These are phyloP conservation scores for Zapornia atra DNA, from an alignment of 2,113 vertebrate species.

Conservation along the genomic window DNA sequence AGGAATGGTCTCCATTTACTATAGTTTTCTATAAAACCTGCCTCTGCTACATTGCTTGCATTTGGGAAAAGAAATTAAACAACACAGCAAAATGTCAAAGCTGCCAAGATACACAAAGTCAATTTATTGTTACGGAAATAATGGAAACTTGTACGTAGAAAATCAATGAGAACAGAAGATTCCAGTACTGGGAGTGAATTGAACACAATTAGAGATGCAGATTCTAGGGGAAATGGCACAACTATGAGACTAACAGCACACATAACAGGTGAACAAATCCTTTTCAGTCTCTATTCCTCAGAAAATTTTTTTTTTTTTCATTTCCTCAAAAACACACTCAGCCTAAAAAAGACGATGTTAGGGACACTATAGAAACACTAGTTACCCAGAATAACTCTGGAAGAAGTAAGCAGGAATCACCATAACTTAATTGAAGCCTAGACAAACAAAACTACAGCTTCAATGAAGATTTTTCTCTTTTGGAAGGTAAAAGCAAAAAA, in stretches of 20 bases:
- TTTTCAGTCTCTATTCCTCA: neutral
- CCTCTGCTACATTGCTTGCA: neutral
- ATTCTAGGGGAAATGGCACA: neutral
- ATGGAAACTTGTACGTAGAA: neutral
- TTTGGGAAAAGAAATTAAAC: constrained; percentile 11
- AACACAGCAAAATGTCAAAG: neutral
- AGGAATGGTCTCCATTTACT: neutral
- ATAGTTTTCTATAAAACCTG: constrained; percentile 17
- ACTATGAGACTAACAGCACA: neutral
- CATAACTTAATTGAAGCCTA: neutral
- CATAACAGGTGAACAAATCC: neutral
- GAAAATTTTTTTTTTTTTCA: neutral
- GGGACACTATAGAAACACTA: neutral
- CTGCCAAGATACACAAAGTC: neutral
- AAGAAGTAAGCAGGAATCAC: neutral
- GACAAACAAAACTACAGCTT: neutral
- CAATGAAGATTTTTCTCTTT: neutral
- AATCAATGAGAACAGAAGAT: constrained; percentile 13
- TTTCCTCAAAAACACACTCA: neutral
- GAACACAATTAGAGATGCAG: neutral
- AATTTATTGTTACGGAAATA: constrained; percentile 19
- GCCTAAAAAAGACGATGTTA: neutral
- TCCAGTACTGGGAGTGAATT: neutral
- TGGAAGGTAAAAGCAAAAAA: neutral
- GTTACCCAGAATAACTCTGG: neutral